Evolutionary conservation across 2,113 vertebrate species (phyloP).

Genomic region (Callipepla squamata): DNA sequence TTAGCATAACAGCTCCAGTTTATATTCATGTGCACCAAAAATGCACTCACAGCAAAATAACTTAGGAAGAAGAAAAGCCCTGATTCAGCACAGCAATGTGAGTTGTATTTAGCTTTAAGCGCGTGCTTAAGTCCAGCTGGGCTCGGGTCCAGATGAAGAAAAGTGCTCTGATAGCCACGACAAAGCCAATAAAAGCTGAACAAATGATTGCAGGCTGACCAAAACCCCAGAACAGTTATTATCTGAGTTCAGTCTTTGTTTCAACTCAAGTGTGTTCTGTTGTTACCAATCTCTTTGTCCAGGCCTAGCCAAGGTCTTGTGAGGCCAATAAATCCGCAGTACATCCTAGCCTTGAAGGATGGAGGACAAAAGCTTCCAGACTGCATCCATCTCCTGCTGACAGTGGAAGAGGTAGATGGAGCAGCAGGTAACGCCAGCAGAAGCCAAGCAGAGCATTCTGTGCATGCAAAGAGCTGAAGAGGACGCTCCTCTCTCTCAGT

Average conservation of each 20-base stretch:
- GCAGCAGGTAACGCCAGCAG: neutral
- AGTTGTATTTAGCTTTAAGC: slow-evolving; percentile 43
- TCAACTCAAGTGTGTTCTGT: neutral
- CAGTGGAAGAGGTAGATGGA: neutral
- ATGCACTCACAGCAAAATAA: slow-evolving; percentile 68
- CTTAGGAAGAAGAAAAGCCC: slow-evolving; percentile 61
- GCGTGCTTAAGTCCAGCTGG: slow-evolving; percentile 40
- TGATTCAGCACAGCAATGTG: slow-evolving; percentile 65
- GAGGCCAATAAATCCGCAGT: neutral
- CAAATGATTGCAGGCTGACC: neutral
- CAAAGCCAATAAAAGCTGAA: slow-evolving; percentile 10
- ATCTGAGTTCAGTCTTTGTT: slow-evolving; percentile 19
- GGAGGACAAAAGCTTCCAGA: neutral
- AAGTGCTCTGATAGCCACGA: slow-evolving; percentile 19
- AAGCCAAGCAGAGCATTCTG: neutral
- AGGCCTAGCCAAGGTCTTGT: neutral
- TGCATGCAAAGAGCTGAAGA: neutral
- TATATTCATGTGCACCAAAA: slow-evolving; percentile 67
- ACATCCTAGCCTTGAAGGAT: neutral
- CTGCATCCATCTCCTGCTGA: neutral
- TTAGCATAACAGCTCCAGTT: slow-evolving; percentile 69
- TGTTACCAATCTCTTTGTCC: neutral
- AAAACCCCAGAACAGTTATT: neutral
- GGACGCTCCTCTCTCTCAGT: neutral
- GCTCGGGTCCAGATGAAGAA: slow-evolving; percentile 38